Percentiles rank a stretch among this genome's conserved stretches.
phyloP scores from a whole-genome alignment of 2,113 vertebrate species.

The Alosa alosa region DNA sequence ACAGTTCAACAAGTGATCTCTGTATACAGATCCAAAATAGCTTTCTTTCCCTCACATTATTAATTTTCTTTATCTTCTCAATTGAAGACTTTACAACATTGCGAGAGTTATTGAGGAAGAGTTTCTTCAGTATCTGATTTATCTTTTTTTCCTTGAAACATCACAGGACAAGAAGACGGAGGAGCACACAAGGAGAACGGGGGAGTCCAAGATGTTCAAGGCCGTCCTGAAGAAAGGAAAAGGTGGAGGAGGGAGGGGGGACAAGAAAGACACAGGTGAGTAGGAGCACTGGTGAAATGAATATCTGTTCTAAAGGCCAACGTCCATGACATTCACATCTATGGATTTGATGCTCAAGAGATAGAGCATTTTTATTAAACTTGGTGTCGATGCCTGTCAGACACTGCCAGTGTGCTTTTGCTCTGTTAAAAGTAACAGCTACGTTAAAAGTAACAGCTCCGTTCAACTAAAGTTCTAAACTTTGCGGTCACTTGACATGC shows the following conservation, averaged over 20 bases:
- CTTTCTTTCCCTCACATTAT: neutral
- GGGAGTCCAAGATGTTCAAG: conserved; percentile 37
- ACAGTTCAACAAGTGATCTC: neutral
- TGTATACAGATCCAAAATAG: neutral
- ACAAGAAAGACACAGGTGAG: conserved; percentile 39
- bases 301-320: no score
- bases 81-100: neutral
- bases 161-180: neutral
- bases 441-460: no score
- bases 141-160: neutral
- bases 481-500: no score
- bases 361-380: no score
- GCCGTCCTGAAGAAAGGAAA: conserved; percentile 32
- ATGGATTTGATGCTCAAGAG: no score
- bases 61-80: neutral
- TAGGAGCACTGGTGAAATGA: neutral
- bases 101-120: neutral
- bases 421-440: no score
- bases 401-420: no score
- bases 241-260: conserved; percentile 33
- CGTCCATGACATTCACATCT: no score
- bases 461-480: no score
- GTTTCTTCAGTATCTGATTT: neutral
- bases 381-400: no score
- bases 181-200: neutral